phyloP scores from a whole-genome alignment of 1,140 invertebrate genomes.

The Brachionus paranguensis region DNA sequence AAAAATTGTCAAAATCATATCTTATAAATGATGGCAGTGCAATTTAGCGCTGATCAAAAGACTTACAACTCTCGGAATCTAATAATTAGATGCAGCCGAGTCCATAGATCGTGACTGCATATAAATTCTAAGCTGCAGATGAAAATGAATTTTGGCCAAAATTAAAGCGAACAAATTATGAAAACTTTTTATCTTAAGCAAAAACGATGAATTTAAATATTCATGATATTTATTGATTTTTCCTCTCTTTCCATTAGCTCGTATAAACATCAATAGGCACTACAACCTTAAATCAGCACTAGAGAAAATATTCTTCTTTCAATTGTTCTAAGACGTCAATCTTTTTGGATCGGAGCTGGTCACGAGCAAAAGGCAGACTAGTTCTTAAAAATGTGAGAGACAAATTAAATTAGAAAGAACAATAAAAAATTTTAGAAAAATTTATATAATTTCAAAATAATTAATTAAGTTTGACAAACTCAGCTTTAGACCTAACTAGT shows the following conservation, averaged over 20 bases:
- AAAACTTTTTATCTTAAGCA: not conserved
- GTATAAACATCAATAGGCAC: not conserved
- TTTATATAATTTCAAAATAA: too few species aligned
- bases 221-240: constrained; percentile 25
- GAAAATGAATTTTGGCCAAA: too few species aligned
- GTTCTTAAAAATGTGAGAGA: too few species aligned
- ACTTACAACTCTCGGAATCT: not conserved
- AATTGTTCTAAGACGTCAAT: not conserved
- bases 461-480: too few species aligned
- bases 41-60: not conserved
- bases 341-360: too few species aligned
- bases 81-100: not conserved
- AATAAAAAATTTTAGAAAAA: too few species aligned
- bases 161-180: too few species aligned
- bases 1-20: not conserved
- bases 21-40: not conserved
- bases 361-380: too few species aligned
- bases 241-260: not conserved
- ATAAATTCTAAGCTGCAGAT: too few species aligned
- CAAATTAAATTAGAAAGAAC: too few species aligned
- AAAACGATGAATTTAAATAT: constrained; percentile 1
- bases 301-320: not conserved
- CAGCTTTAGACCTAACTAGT: too few species aligned
- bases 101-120: not conserved
- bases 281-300: not conserved